phyloP scores from a whole-genome alignment of 2,113 vertebrate species.

The Tychaedon coryphoeus region DNA sequence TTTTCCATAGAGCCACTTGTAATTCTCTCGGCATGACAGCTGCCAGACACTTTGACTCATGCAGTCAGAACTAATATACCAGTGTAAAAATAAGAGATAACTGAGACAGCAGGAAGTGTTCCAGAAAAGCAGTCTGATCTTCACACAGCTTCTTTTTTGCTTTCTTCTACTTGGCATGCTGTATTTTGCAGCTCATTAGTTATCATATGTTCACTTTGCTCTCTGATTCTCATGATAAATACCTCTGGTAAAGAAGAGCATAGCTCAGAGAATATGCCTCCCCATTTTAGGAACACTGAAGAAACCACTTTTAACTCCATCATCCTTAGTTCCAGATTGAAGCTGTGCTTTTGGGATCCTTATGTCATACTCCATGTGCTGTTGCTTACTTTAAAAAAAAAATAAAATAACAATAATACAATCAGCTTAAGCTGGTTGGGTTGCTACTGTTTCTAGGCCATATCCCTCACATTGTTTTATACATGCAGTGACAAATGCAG shows the following conservation, averaged over 20 bases:
- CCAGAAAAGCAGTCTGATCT: conserved; percentile 31
- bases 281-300: neutral
- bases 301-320: neutral
- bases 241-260: neutral
- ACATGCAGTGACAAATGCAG: neutral
- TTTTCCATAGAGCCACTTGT: neutral
- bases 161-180: conserved; percentile 38
- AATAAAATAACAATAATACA: neutral
- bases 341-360: neutral
- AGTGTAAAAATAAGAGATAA: neutral
- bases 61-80: conserved; percentile 14
- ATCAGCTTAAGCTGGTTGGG: neutral
- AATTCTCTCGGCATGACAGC: neutral
- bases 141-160: conserved; percentile 35
- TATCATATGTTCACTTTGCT: neutral
- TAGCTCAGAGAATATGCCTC: neutral
- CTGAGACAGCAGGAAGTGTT: conserved; percentile 21
- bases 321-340: neutral
- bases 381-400: neutral
- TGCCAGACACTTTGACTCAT: neutral
- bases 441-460: neutral
- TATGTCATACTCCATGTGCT: neutral
- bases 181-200: conserved; percentile 41
- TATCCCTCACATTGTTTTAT: neutral
- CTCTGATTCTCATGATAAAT: neutral